phyloP scores from a whole-genome alignment of 2,888 invertebrate species.

The Nemapogon koenigi region DNA sequence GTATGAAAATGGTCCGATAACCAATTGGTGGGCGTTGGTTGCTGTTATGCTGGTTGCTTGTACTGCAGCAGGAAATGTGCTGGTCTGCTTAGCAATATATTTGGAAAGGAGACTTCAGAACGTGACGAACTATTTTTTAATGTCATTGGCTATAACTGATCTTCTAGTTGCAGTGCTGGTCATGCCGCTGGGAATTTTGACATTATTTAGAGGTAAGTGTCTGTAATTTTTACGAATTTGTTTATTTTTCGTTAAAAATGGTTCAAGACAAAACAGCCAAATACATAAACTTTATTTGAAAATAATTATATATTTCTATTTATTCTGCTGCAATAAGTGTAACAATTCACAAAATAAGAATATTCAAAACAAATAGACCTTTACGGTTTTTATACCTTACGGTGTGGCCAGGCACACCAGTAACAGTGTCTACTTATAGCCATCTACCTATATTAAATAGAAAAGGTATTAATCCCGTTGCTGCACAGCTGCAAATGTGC shows the following conservation, averaged over 20 bases:
- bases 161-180: conserved; percentile 92
- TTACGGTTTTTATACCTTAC: no score
- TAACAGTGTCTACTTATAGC: no score
- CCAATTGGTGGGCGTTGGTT: conserved; percentile 85
- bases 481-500: no score
- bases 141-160: conserved; percentile 95
- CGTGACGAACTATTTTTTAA: conserved; percentile 96
- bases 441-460: no score
- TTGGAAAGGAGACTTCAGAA: conserved; percentile 93
- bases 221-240: background rate
- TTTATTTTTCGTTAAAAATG: conserved; percentile 1
- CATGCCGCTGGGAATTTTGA: conserved; percentile 92
- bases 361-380: no score
- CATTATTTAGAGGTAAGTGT: conserved; percentile 78
- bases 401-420: no score
- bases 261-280: background rate
- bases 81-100: conserved; percentile 92
- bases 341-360: no score
- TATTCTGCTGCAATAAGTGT: no score
- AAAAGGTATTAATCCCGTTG: no score
- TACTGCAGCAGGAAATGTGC: conserved; percentile 90
- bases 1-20: conserved; percentile 25
- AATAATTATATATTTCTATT: no score
- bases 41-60: conserved; percentile 80
- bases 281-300: background rate